Evolutionary conservation across 2,888 invertebrate genomes (phyloP).

Genomic region (Lamellibrachia satsuma): DNA sequence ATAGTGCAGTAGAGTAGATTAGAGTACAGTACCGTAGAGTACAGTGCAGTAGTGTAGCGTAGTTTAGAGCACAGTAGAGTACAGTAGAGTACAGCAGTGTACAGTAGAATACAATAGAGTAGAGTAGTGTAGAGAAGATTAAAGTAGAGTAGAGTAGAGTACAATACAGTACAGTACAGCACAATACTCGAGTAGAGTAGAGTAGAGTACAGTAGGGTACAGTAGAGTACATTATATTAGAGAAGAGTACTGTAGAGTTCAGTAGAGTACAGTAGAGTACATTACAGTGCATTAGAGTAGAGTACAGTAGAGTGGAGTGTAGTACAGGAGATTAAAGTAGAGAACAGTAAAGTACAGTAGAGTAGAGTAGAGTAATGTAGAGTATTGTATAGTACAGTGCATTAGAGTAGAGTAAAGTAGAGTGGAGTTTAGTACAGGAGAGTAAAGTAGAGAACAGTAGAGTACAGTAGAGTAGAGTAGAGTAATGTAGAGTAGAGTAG

Average conservation of each 20-base stretch:
- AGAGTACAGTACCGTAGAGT: conserved; percentile 14
- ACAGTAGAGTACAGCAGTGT: conserved; percentile 29
- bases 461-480: conserved; percentile 25
- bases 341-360: conserved; percentile 36
- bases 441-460: not conserved
- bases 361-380: conserved; percentile 27
- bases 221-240: conserved; percentile 13
- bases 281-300: conserved; percentile 13
- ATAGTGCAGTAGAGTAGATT: not conserved
- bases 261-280: conserved; percentile 28
- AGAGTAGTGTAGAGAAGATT: conserved; percentile 26
- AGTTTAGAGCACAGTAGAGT: conserved; percentile 32
- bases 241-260: conserved; percentile 7
- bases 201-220: not conserved
- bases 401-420: conserved; percentile 17
- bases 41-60: conserved; percentile 8
- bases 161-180: conserved; percentile 7
- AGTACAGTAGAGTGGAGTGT: not conserved
- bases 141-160: conserved; percentile 22
- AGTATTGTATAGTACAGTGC: not conserved
- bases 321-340: conserved; percentile 36
- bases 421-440: not conserved
- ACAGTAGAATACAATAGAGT: conserved; percentile 28
- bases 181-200: not conserved
- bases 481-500: conserved; percentile 28